Base-by-base conservation (phyloP, 2,888 invertebrate species). In the Diaprepes abbreviatus region DNA sequence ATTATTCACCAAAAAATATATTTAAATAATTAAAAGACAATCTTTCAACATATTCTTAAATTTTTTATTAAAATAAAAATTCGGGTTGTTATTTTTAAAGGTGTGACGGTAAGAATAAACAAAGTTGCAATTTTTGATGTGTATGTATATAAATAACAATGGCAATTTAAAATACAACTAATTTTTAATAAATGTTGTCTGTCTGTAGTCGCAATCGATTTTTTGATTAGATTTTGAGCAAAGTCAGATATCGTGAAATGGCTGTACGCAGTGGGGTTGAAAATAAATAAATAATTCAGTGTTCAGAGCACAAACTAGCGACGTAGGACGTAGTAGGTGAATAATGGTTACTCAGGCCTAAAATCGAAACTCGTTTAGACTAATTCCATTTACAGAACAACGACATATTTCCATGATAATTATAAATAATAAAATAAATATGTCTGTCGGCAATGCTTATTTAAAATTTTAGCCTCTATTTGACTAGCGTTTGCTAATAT, bases 331-430 rank as follows among this genome's bases (percentile, higher is more conserved):
- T 70, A 69, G 68, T 71, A 80, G 77, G 76, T 79, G 78, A 80
- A 79, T 77, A 78, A 79, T 79, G 80, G 81, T 81, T 81, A 82
- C 78, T 81, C 82, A 83, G 85, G 84, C 84, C 85, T 84, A 84
- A 78, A 81, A 83, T 83, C 81, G 84, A 83, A 84, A 84, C 83
- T 83, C 81, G 79, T 83, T 81, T 84, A 84, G 84, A 83, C 83
- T 84, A 84, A 84, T 83, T 83, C 82, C 81, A 84, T 80, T 78
- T 83, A 84, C 83, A 84, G 84, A 84, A 84, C 84, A 84, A 84
- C 84, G 84, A 84, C 83, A 83, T 83, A 83, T 83, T 79, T 82
- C 79, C 79, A 82, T 83, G 80, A 83, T 81, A 78, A 73, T 72
- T 73, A 73, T 77, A 75, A 72, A 72, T 70, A 70, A 21, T 50